These are phyloP conservation scores for Sakesphorus luctuosus DNA, from an alignment of 2,113 vertebrate species.

Conservation along the genomic window DNA sequence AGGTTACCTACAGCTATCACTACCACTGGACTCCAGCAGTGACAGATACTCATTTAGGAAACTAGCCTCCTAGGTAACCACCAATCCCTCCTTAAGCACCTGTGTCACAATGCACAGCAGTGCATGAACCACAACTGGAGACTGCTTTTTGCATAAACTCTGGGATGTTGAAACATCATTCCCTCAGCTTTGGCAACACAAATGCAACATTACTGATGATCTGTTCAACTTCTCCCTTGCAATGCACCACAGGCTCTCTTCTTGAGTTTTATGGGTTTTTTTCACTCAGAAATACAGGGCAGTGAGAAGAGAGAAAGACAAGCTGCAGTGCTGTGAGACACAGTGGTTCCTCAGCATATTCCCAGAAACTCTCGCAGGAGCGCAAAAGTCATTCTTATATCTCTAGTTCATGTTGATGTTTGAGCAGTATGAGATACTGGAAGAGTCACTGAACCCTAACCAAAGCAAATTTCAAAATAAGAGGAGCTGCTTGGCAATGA, in stretches of 20 bases:
- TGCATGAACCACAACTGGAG: accelerated
- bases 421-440: neutral
- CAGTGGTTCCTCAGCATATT: neutral
- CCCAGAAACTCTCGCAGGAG: neutral
- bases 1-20: neutral
- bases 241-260: neutral
- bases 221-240: neutral
- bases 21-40: neutral
- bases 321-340: neutral
- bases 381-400: neutral
- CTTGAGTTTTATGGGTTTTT: neutral
- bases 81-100: neutral
- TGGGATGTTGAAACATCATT: accelerated
- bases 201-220: neutral
- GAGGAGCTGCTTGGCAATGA: neutral
- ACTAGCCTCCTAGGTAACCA: neutral
- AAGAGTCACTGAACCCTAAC: neutral
- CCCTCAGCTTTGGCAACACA: neutral
- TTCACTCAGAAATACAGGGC: neutral
- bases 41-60: neutral
- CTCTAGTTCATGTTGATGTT: neutral
- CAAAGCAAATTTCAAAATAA: neutral
- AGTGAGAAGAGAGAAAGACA: neutral
- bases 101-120: no score
- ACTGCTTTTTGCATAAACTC: neutral